Evolutionary conservation across 2,888 invertebrate genomes (phyloP), one percentile per base, ranked within the genome.

Genomic region (Chrysopilus asiliformis): DNA sequence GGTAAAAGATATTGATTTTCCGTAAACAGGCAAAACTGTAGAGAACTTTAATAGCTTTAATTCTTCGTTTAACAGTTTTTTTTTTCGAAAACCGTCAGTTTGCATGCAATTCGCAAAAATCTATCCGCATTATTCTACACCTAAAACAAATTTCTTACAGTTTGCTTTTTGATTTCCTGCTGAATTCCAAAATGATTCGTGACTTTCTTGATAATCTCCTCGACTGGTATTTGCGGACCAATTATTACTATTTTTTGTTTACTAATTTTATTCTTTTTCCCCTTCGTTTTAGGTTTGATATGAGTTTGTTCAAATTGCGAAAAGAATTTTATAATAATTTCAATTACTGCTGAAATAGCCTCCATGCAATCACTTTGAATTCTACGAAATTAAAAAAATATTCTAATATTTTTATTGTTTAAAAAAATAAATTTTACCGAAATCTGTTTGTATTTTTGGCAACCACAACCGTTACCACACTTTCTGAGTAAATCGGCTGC

Each of bases 401-500:
- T 33, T 32, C 33, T 22, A 30, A 34, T 25, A 32, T 20, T 10
- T 18, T 26, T 14, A 20, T 32, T 27, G n/a, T 9, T 10, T 29
- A 29, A 20, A 32, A 16, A 22, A 32, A 35, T 20, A 29, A 34
- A 29, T 28, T 15, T 31, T 45, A 59, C 60, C 59, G 49, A 20
- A 59, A 43, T 15, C 62, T 53, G 47, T 59, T 60, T 9, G 64
- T 60, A 32, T 34, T 41, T 43, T 60, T 64, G n/a, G 61, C 63
- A 7, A 53, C 51, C 31, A 64, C 57, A 43, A 63, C 49, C 3
- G 63, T 64, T 9, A 62, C 55, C 31, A 53, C 39, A 36, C 49
- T 47, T 3, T 51, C 44, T 31, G 12, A 52, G 52, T 45, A 46
- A 1, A 57, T 44, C 12, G 57, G 32, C 9, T 49, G 45, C 8